Conservation (phyloP, 2,113 vertebrate genomes). For the Phylloscopus trochiloides region DNA sequence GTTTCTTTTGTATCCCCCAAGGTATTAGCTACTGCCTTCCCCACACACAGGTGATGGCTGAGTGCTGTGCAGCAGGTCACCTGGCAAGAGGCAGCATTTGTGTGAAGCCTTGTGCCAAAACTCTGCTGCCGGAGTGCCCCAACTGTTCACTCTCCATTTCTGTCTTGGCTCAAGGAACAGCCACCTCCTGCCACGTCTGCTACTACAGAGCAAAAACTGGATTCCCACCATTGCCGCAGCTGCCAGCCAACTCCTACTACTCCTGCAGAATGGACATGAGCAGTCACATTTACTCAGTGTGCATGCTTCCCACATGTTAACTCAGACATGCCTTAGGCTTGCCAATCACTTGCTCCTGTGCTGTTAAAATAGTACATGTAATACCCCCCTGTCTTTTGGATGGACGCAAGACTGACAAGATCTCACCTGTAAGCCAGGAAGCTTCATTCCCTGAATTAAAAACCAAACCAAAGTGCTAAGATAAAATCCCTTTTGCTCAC, state of each 20-base stretch:
- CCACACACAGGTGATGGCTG: neutral
- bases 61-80: neutral
- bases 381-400: neutral
- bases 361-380: neutral
- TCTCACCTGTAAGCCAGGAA: neutral
- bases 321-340: neutral
- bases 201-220: conserved; percentile 20
- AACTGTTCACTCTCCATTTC: conserved; percentile 56
- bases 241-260: neutral
- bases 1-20: neutral
- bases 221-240: neutral
- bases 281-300: conserved; percentile 14
- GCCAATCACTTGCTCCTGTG: neutral
- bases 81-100: neutral
- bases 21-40: neutral
- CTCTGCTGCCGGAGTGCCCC: conserved; percentile 17
- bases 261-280: neutral
- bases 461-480: neutral
- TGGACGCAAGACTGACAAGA: neutral
- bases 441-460: neutral
- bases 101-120: neutral
- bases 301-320: neutral
- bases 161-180: conserved; percentile 52
- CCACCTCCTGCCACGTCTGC: conserved; percentile 17
- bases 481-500: neutral